phyloP scores from a whole-genome alignment of 1,140 invertebrate genomes.

The Phenacoccus solenopsis region DNA sequence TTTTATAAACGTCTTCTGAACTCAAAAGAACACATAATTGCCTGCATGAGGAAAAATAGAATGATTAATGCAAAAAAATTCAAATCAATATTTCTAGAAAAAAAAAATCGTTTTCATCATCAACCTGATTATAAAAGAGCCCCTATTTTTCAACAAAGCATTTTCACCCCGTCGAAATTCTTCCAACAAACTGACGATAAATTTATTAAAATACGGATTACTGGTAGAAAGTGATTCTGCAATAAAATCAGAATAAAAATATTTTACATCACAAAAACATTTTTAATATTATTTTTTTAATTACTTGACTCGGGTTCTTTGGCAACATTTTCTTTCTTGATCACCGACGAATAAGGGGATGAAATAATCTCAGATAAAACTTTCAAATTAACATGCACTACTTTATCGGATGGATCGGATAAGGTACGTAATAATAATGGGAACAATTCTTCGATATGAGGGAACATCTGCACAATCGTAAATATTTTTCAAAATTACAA shows the following conservation, averaged over 20 bases:
- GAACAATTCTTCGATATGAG: slow-evolving; percentile 73
- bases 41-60: slow-evolving; percentile 37
- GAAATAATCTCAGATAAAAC: slow-evolving; percentile 80
- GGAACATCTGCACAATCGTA: slow-evolving; percentile 52
- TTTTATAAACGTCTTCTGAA: slow-evolving; percentile 83
- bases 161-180: slow-evolving; percentile 69
- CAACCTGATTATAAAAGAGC: slow-evolving; percentile 93
- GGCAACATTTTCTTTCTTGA: too few relatives aligned
- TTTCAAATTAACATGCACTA: slow-evolving; percentile 77
- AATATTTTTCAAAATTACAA: too few relatives aligned
- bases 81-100: not conserved
- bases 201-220: slow-evolving; percentile 70
- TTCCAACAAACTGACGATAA: slow-evolving; percentile 70
- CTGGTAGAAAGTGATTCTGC: slow-evolving; percentile 22
- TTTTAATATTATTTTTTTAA: too few relatives aligned
- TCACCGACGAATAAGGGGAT: slow-evolving; percentile 32
- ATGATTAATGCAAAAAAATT: not conserved
- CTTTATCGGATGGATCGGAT: slow-evolving; percentile 84
- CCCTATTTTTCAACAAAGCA: slow-evolving; percentile 76
- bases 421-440: slow-evolving; percentile 68
- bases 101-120: not conserved
- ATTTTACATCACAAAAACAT: too few relatives aligned
- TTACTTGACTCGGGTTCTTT: too few relatives aligned
- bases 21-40: slow-evolving; percentile 86
- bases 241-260: too few relatives aligned